Conservation (phyloP, 2,888 invertebrate genomes). For the Anthophora plumipes region DNA sequence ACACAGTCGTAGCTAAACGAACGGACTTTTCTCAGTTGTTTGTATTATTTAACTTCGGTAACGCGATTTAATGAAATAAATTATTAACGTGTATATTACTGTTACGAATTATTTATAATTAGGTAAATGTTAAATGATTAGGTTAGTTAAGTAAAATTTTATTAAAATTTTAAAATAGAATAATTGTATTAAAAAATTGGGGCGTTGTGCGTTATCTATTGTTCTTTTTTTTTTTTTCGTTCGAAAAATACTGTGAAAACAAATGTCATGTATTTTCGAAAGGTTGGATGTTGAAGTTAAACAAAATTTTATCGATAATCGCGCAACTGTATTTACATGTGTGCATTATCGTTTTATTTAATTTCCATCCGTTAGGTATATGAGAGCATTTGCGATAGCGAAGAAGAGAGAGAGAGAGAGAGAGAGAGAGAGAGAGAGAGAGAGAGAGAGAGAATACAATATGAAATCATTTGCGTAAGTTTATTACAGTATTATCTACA, state of each 20-base stretch:
- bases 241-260: too few relatives aligned
- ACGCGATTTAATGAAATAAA: background rate
- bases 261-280: background rate
- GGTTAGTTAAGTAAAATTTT: too few relatives aligned
- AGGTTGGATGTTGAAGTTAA: too few relatives aligned
- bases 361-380: background rate
- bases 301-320: too few relatives aligned
- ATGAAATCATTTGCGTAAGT: constrained; percentile 11
- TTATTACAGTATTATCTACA: background rate
- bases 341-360: background rate
- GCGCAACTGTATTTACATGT: background rate
- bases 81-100: background rate
- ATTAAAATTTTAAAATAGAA: background rate
- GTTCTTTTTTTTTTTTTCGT: too few relatives aligned
- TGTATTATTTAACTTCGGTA: background rate
- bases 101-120: background rate
- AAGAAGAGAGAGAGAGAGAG: constrained; percentile 1
- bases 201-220: background rate
- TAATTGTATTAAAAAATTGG: background rate
- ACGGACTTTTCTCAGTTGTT: background rate
- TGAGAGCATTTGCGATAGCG: background rate
- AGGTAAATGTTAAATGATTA: too few relatives aligned
- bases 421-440: background rate
- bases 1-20: background rate
- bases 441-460: background rate